Evolutionary conservation across 2,113 vertebrate genomes (phyloP), one percentile per base, ranked within the genome.

Genomic region (Calidris pugnax): DNA sequence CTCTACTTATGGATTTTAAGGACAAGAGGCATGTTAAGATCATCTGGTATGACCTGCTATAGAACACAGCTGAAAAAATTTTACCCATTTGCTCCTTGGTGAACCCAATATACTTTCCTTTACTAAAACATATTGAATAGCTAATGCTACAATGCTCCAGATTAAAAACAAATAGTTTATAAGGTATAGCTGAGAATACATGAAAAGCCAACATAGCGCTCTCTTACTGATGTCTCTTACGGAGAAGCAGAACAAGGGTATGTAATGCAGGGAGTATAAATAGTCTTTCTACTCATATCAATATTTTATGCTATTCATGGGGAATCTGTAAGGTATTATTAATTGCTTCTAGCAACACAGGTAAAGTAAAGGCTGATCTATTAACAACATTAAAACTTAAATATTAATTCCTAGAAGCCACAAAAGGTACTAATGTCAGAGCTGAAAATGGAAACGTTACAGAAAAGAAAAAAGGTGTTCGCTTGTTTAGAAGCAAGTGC

Each of bases 271-370:
- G 37, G 92, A 88, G 59, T 95, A 93, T 91, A 97, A 94, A 95
- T 96, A 97, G 97, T 90, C 95, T 72, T 85, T 96, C 95, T 94
- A 73, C 81, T 97, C 93, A 28, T 78, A 96, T 97, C 76, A 97
- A 96, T 97, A 96, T 96, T 96, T 97, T 84, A 97, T 96, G 84
- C 62, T 92, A 76, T 81, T 94, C 90, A 86, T 87, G 73, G 35
- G 22, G 85, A 95, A 93, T 90, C 76, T 85, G 69, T 76, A 96
- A 87, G 84, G 91, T 82, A 95, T 94, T 96, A 97, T 95, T 97
- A 97, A 97, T 96, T 95, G 93, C 81, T 91, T 82, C 69, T 89
- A 89, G 57, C 92, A 96, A 92, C 91, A 72, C 73, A 97, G 89
- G 76, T 93, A 96, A 96, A 95, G 93, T 79, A 90, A 87, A 92